These are phyloP conservation scores for Sterrhoptilus dennistouni DNA, from an alignment of 2,113 vertebrate genomes.

Conservation along the genomic window DNA sequence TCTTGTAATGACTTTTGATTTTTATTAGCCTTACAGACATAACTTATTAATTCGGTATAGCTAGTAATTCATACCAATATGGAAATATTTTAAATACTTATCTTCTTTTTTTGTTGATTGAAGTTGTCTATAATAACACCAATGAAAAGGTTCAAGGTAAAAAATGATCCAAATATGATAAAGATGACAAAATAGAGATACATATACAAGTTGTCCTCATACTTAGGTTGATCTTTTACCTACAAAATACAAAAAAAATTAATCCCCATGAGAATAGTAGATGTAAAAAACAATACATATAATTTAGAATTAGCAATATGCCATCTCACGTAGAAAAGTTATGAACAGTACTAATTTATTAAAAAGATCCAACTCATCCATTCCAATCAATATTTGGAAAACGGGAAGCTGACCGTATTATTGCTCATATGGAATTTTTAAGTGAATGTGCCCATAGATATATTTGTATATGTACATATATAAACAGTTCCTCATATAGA, in stretches of 20 bases:
- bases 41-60: not conserved
- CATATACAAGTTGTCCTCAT: conserved; percentile 87
- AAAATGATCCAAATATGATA: conserved; percentile 98
- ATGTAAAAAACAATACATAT: not conserved
- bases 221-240: conserved; percentile 84
- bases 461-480: not conserved
- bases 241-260: conserved; percentile 60
- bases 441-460: not conserved
- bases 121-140: conserved; percentile 99
- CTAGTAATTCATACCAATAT: not conserved
- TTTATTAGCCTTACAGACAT: not conserved
- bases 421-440: not conserved
- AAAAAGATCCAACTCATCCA: not conserved
- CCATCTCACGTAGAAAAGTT: not conserved
- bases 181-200: conserved; percentile 97
- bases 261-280: not conserved
- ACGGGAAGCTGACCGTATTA: not conserved
- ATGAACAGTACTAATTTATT: not conserved
- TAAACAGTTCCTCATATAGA: not conserved
- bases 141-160: conserved; percentile 97
- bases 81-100: conserved; percentile 81
- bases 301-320: not conserved
- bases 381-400: not conserved
- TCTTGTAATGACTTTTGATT: not conserved
- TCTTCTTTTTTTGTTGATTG: conserved; percentile 99